phyloP scores from a whole-genome alignment of 2,113 vertebrate genomes.

The Apaloderma vittatum region DNA sequence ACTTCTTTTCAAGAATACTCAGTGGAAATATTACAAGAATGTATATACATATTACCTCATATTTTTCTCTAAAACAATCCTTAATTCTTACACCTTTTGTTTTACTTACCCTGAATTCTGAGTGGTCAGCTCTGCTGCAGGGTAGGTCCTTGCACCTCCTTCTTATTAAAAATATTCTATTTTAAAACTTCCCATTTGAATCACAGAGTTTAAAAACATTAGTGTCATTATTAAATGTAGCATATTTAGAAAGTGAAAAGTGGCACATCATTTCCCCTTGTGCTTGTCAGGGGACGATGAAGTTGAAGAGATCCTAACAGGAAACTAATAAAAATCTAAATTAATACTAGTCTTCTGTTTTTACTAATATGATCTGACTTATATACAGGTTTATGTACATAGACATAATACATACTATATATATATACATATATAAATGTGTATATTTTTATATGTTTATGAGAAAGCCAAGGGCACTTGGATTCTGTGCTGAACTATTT shows the following conservation, averaged over 20 bases:
- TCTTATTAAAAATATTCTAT: background rate
- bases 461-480: background rate
- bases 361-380: background rate
- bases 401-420: too few relatives aligned
- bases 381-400: background rate
- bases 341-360: background rate
- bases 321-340: background rate
- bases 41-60: background rate
- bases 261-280: background rate
- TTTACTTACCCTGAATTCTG: background rate
- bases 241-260: conserved; percentile 23
- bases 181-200: background rate
- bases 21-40: background rate
- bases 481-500: background rate
- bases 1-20: background rate
- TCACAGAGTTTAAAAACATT: background rate
- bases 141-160: background rate
- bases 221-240: background rate
- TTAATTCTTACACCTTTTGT: background rate
- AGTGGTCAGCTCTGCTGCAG: background rate
- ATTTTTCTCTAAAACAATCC: background rate
- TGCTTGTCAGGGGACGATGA: conserved; percentile 17
- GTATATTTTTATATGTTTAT: background rate
- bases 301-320: background rate
- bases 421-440: too few relatives aligned